phyloP scores from a whole-genome alignment of 2,797 vertebrate species.

The Glyptemys insculpta region DNA sequence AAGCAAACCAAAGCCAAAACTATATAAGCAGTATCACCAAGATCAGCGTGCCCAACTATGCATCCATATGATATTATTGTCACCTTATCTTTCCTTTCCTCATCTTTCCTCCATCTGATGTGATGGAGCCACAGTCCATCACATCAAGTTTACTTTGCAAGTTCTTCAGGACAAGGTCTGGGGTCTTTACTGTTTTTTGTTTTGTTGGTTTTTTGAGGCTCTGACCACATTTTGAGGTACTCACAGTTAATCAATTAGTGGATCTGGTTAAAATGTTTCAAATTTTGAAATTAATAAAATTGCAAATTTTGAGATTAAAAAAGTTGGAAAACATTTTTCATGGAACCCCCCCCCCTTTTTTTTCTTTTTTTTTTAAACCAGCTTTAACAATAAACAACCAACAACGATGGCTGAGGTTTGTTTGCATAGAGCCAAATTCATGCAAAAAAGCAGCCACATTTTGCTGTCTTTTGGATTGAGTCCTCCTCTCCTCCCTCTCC shows the following conservation, averaged over 20 bases:
- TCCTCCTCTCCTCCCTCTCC: too few relatives aligned
- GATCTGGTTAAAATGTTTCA: background rate
- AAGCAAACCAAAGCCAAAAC: background rate
- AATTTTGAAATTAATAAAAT: background rate
- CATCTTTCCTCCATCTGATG: background rate
- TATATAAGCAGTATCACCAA: background rate
- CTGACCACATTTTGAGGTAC: background rate
- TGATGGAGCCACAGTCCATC: background rate
- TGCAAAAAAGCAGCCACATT: too few relatives aligned
- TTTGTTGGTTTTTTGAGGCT: background rate
- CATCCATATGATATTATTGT: background rate
- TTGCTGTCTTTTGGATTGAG: too few relatives aligned
- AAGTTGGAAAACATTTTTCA: too few relatives aligned
- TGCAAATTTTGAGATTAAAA: background rate
- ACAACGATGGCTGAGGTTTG: background rate
- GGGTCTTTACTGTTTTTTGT: background rate
- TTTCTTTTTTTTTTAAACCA: background rate
- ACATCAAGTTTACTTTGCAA: background rate
- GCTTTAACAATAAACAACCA: background rate
- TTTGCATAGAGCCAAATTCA: background rate
- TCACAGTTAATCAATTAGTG: background rate
- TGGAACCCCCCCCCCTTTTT: too few relatives aligned
- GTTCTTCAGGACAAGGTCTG: background rate
- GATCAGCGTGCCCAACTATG: rapidly evolving
- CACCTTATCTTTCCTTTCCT: background rate